Evolutionary conservation across 1,140 invertebrate genomes (phyloP).

Genomic region (Harlomillsia oculata): DNA sequence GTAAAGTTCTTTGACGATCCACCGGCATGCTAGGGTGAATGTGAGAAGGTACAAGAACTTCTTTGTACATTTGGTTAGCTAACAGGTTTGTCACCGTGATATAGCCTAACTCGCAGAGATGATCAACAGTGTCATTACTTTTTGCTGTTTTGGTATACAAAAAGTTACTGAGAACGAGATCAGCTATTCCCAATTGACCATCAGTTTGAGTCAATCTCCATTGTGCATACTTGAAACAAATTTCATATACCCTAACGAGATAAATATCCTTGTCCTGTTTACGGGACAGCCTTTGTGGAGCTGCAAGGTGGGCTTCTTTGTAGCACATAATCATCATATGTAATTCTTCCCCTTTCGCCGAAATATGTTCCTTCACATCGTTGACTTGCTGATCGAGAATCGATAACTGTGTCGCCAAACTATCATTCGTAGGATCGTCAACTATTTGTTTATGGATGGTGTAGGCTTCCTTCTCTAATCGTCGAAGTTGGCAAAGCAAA

Average conservation of each 20-base stretch:
- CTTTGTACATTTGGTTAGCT: slow-evolving; percentile 87
- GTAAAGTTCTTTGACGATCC: slow-evolving; percentile 67
- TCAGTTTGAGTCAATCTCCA: slow-evolving; percentile 96
- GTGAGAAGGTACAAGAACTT: slow-evolving; percentile 79
- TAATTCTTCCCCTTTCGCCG: slow-evolving; percentile 77
- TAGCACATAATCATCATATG: slow-evolving; percentile 84
- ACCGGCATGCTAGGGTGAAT: slow-evolving; percentile 81
- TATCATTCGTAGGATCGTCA: slow-evolving; percentile 55
- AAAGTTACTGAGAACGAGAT: slow-evolving; percentile 91
- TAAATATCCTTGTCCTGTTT: slow-evolving; percentile 52
- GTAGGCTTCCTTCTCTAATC: slow-evolving; percentile 84
- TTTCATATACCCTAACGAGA: slow-evolving; percentile 83
- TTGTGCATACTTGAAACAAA: slow-evolving; percentile 97
- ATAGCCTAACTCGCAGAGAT: slow-evolving; percentile 93
- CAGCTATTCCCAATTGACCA: slow-evolving; percentile 92
- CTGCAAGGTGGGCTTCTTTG: slow-evolving; percentile 42
- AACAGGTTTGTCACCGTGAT: slow-evolving; percentile 88
- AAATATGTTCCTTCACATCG: slow-evolving; percentile 81
- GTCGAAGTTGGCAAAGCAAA: slow-evolving; percentile 65
- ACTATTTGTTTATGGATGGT: slow-evolving; percentile 63
- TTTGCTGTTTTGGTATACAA: slow-evolving; percentile 93
- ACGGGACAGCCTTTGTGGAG: slow-evolving; percentile 29
- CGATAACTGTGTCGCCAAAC: slow-evolving; percentile 55
- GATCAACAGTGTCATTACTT: slow-evolving; percentile 93
- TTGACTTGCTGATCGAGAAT: slow-evolving; percentile 56